Evolutionary conservation across 2,888 invertebrate species (phyloP), one percentile per base, ranked within the genome.

Genomic region (Diarsia dahlii): DNA sequence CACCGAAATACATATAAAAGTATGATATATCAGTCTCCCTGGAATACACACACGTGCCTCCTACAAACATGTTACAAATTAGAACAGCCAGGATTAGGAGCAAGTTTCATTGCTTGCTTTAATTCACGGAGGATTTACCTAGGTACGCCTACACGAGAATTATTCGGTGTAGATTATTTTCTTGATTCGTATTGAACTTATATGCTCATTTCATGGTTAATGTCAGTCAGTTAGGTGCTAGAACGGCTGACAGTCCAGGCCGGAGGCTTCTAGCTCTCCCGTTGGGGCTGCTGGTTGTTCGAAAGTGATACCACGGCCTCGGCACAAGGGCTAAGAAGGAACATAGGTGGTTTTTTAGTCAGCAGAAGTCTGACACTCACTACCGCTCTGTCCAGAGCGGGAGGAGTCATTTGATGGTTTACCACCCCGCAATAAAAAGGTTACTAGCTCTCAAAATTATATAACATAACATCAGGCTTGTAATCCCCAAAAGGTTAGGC

Each of bases 11-110:
- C 9, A 73, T 70, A 84, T 67, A 80, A 67, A 84, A 83, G 73
- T 64, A 45, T 65, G 54, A 84, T 52, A 62, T 56, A 84, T 81
- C 45, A 45, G 23, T 74, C 76, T 23, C 75, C 0, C 34, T 5
- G 75, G 76, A 56, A 56, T 62, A 54, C 39, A 56, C 45, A 74
- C 58, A 71, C 70, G 54, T 28, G 52, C 67, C n/a, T 20, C 58
- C 45, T 34, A 63, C 56, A 84, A 66, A 84, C 71, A 62, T 62
- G 60, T 54, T 18, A 64, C 68, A 65, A 80, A 74, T 81, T 54
- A 74, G 63, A 75, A 54, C 64, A 71, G 68, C 39, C 28, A 23
- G 50, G 46, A 63, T 82, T 64, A 54, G 18, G 20, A 79, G 12
- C 48, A 45, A 50, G 74, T 56, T 56, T 56, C 52, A 20, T 80